Conservation (phyloP, 2,888 invertebrate species). For the Thumatha senex region DNA sequence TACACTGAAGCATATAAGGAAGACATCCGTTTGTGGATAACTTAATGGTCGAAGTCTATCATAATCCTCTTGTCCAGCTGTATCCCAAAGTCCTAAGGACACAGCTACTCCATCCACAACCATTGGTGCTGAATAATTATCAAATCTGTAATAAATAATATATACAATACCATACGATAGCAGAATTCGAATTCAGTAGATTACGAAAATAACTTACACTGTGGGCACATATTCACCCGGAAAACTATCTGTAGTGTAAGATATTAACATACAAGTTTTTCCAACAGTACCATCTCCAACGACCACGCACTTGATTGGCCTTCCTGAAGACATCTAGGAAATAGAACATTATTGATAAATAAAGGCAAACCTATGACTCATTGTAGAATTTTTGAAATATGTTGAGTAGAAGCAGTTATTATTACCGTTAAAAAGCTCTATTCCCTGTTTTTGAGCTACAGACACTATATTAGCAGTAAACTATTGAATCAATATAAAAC, state of each 20-base stretch:
- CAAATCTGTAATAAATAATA: conserved; percentile 87
- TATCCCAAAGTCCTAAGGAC: conserved; percentile 98
- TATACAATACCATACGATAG: neutral
- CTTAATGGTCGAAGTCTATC: conserved; percentile 97
- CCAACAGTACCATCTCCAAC: conserved; percentile 97
- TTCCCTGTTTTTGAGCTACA: conserved; percentile 20
- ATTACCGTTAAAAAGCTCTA: conserved; percentile 36
- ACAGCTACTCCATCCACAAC: conserved; percentile 99
- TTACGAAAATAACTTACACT: conserved; percentile 87
- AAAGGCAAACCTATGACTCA: conserved; percentile 72
- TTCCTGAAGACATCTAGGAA: conserved; percentile 93
- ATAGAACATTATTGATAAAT: conserved; percentile 62
- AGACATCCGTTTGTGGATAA: conserved; percentile 99
- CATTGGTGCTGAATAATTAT: conserved; percentile 99
- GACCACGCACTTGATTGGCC: conserved; percentile 96
- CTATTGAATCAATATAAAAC: conserved; percentile 25
- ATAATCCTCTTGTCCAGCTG: conserved; percentile 98
- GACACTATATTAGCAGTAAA: conserved; percentile 23
- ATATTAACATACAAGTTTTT: conserved; percentile 97
- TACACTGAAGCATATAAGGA: conserved; percentile 99
- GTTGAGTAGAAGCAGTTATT: conserved; percentile 42
- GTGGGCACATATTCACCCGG: conserved; percentile 97
- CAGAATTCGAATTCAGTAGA: conserved; percentile 14
- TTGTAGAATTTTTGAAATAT: conserved; percentile 55
- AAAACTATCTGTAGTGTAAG: conserved; percentile 96